These are phyloP conservation scores for Polypedilum pembai DNA, from an alignment of 1,140 invertebrate genomes.

Conservation along the genomic window DNA sequence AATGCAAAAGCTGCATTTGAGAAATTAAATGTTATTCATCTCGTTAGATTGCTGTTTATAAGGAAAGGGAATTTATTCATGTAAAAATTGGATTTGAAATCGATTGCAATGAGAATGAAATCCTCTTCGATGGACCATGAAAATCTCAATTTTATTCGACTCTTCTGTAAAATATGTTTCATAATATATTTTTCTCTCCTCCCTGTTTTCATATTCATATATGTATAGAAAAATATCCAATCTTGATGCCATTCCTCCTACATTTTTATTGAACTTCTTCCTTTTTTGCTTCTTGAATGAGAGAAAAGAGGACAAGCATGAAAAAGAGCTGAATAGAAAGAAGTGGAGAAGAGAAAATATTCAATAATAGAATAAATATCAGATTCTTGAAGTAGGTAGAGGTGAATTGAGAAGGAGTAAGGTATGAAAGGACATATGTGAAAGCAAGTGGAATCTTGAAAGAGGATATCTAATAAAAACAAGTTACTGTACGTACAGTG, in stretches of 20 bases:
- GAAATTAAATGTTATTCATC: too few species aligned
- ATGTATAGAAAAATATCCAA: constrained; percentile 14
- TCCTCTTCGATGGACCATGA: constrained; percentile 22
- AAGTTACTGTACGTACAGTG: background rate
- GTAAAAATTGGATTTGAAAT: constrained; percentile 5
- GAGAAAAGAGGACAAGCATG: background rate
- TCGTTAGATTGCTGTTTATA: too few species aligned
- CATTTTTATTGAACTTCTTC: background rate
- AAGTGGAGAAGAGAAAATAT: constrained; percentile 8
- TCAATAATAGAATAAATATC: constrained; percentile 27
- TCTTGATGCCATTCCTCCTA: background rate
- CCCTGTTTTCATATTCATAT: background rate
- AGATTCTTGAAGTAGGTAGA: constrained; percentile 8
- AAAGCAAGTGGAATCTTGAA: background rate
- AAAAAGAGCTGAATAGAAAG: background rate
- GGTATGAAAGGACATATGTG: constrained; percentile 21
- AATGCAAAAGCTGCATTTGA: too few species aligned
- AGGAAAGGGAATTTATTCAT: background rate
- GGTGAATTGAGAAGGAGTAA: background rate
- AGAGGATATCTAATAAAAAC: constrained; percentile 27
- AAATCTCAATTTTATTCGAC: background rate
- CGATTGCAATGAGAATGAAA: background rate
- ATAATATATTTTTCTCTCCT: background rate
- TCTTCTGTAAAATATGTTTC: constrained; percentile 13
- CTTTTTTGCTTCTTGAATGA: background rate